phyloP scores from a whole-genome alignment of 2,888 invertebrate genomes.

The Chrysolina haemoptera region DNA sequence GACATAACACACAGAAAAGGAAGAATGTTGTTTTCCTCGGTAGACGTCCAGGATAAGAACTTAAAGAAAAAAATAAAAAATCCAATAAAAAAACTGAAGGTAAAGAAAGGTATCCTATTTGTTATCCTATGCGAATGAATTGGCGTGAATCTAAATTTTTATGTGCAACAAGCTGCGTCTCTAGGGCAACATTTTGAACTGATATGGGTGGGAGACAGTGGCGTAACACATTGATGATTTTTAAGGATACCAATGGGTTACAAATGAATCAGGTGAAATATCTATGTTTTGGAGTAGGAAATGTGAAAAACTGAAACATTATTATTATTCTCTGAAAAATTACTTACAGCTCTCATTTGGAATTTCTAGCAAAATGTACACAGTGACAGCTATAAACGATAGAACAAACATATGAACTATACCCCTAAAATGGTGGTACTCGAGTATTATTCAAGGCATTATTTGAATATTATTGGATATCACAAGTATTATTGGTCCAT shows the following conservation, averaged over 20 bases:
- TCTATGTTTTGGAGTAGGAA: not conserved
- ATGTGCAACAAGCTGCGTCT: slow-evolving; percentile 34
- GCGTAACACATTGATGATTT: not conserved
- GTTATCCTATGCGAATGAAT: slow-evolving; percentile 40
- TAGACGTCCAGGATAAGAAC: slow-evolving; percentile 36
- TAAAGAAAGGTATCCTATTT: slow-evolving; percentile 43
- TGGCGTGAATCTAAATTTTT: slow-evolving; percentile 42
- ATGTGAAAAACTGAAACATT: too few species aligned
- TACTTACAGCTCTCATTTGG: too few species aligned
- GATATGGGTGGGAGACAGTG: slow-evolving; percentile 20
- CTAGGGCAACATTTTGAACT: not conserved
- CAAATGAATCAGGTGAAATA: not conserved
- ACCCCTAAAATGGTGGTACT: too few species aligned
- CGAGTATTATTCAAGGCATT: too few species aligned
- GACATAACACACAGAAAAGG: slow-evolving; percentile 33
- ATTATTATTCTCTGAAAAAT: too few species aligned
- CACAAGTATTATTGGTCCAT: too few species aligned
- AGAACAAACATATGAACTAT: too few species aligned
- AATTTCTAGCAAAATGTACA: too few species aligned
- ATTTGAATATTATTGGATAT: too few species aligned
- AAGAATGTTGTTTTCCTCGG: slow-evolving; percentile 41
- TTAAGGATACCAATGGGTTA: not conserved
- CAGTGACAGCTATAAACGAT: too few species aligned
- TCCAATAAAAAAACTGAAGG: slow-evolving; percentile 43
- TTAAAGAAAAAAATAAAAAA: slow-evolving; percentile 38